Base-by-base conservation (phyloP, 2,797 vertebrate species). In the Salmo trutta region DNA sequence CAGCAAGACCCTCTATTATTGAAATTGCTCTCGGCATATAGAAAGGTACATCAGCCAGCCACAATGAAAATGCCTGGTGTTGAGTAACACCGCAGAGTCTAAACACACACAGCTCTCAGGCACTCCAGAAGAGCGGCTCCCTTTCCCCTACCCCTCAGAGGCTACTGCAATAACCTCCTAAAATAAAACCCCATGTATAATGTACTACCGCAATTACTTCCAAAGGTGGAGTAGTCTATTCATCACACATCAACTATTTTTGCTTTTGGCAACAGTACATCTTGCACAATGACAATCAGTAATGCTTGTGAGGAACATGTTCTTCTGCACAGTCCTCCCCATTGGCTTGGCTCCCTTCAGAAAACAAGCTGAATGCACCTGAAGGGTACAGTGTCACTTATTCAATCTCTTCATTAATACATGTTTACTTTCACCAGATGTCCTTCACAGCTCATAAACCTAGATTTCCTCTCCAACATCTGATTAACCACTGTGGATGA, bases 381-480 rank as follows among this genome's bases (percentile, higher is more conserved):
- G 64, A 74, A 83, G 82, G 82, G 68, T 47, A 41, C 65, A 75
- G 65, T 29, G 74, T 41, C 27, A 75, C 75, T 77, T 33, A 77
- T 72, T 73, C 75, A 75, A 69, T 71, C 79, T 67, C 72, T 76
- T 71, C 66, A 78, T 83, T 71, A 77, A 83, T 73, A 77, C 75
- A 76, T 71, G 59, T 67, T 79, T 71, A 70, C 74, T 70, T 75
- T 77, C 47, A 68, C 68, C 78, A 83, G 75, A 71, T 83, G 75
- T 62, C 72, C 76, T 78, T 75, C 73, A 77, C 81, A 77, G 75
- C 77, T 69, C 81, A 80, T 80, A 73, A 78, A 83, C 79, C 78
- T 66, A 29, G 8, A 66, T 3, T 5, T 66, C 27, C 27, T 66
- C 64, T 16, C 64, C 3, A 66, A 66, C 64, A 29, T 66, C 14